Evolutionary conservation across 2,113 vertebrate genomes (phyloP).

Genomic region (Diadophis punctatus): DNA sequence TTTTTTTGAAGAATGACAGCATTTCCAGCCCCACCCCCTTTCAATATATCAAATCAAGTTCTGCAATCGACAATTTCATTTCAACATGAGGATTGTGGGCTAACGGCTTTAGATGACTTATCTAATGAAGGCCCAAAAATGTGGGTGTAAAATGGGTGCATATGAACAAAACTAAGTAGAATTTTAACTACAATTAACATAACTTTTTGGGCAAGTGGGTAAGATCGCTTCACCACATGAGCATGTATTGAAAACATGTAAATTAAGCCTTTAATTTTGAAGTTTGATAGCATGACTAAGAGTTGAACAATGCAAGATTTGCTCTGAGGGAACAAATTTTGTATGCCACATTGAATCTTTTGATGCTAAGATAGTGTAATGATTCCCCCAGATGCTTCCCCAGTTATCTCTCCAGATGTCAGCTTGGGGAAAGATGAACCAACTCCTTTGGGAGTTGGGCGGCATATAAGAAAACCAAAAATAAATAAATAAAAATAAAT

Average conservation of each 20-base stretch:
- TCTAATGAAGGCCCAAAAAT: background rate
- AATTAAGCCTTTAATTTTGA: background rate
- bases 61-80: background rate
- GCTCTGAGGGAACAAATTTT: background rate
- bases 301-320: background rate
- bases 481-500: no score
- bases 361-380: background rate
- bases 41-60: background rate
- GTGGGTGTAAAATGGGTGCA: background rate
- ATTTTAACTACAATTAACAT: background rate
- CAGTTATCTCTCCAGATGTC: no score
- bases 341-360: background rate
- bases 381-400: no score
- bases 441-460: no score
- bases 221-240: background rate
- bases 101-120: background rate
- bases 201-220: background rate
- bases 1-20: background rate
- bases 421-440: no score
- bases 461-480: no score
- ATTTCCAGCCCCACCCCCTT: background rate
- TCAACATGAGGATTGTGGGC: background rate
- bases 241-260: background rate
- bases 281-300: background rate
- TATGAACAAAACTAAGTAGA: background rate